These are phyloP conservation scores for Zaprionus tsacasi DNA, from an alignment of 1,140 invertebrate species.

Conservation along the genomic window DNA sequence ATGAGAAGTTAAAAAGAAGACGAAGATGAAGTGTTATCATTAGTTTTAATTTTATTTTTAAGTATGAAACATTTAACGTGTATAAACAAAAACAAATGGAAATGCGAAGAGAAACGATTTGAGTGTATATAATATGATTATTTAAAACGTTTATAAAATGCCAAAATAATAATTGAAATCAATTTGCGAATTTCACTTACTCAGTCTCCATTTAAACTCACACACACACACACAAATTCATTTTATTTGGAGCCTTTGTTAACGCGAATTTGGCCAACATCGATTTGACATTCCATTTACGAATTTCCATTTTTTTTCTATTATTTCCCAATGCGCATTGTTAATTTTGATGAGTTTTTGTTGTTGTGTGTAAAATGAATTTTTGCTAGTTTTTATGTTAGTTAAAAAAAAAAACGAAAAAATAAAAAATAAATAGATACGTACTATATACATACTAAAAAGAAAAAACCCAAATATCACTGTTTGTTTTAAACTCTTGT, in stretches of 20 bases:
- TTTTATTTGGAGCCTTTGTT: slow-evolving; percentile 26
- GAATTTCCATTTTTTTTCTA: slow-evolving; percentile 15
- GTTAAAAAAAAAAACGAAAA: neutral
- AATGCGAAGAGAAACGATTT: slow-evolving; percentile 36
- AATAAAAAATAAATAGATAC: slow-evolving; percentile 20
- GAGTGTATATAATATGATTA: slow-evolving; percentile 70
- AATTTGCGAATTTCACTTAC: slow-evolving; percentile 28
- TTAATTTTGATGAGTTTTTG: slow-evolving; percentile 45
- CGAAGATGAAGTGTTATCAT: slow-evolving; percentile 71
- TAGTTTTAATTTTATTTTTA: slow-evolving; percentile 78
- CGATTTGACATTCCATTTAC: slow-evolving; percentile 45
- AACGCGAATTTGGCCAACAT: slow-evolving; percentile 1
- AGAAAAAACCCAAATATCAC: slow-evolving; percentile 62
- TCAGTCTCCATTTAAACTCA: neutral
- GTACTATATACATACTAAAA: neutral
- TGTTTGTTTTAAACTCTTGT: slow-evolving; percentile 58
- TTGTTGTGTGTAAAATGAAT: slow-evolving; percentile 52
- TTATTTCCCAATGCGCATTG: slow-evolving; percentile 1
- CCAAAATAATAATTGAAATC: slow-evolving; percentile 47
- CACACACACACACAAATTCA: slow-evolving; percentile 24
- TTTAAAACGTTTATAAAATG: slow-evolving; percentile 46
- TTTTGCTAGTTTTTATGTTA: slow-evolving; percentile 49
- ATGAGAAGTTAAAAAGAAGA: neutral
- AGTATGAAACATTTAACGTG: slow-evolving; percentile 59
- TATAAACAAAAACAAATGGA: slow-evolving; percentile 35